A percentile compares a stretch with the other conserved stretches of the same genome.
These are phyloP conservation scores for Pyrochroa serraticornis DNA, from an alignment of 2,888 invertebrate genomes.

Conservation along the genomic window DNA sequence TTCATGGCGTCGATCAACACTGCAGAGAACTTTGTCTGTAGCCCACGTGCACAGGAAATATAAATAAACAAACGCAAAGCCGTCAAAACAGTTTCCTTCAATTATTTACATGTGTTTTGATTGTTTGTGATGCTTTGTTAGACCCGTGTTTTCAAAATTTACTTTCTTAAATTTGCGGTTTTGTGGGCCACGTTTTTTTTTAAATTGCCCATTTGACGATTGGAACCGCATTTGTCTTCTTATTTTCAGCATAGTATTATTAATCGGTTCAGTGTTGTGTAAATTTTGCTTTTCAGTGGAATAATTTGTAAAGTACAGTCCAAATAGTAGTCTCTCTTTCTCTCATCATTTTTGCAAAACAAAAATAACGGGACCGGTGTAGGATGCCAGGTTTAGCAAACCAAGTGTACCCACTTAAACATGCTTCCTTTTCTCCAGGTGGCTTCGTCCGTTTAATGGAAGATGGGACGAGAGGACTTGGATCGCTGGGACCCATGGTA, in stretches of 20 bases:
- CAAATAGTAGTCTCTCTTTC: background rate
- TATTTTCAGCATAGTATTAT: constrained; percentile 35
- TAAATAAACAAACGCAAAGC: too few species aligned
- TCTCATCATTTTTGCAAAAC: constrained; percentile 30
- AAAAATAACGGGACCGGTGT: constrained; percentile 49
- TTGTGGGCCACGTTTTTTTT: too few species aligned
- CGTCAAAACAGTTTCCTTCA: too few species aligned
- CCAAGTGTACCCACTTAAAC: constrained; percentile 58
- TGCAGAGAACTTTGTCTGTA: too few species aligned
- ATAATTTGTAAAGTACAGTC: background rate
- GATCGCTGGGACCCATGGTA: constrained; percentile 60
- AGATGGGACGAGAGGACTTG: constrained; percentile 42
- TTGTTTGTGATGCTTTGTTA: constrained; percentile 1
- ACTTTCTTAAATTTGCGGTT: too few species aligned
- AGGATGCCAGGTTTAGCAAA: constrained; percentile 58
- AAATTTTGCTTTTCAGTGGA: constrained; percentile 39
- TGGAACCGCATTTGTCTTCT: constrained; percentile 30
- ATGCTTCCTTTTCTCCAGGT: constrained; percentile 64
- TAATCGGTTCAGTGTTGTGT: constrained; percentile 25
- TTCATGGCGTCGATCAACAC: too few species aligned
- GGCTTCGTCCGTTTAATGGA: constrained; percentile 55
- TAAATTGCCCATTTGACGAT: constrained; percentile 17
- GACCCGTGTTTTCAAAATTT: constrained; percentile 11
- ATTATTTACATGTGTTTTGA: background rate
- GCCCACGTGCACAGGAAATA: too few species aligned